Conservation (phyloP, 2,113 vertebrate species). For the Micromys minutus region DNA sequence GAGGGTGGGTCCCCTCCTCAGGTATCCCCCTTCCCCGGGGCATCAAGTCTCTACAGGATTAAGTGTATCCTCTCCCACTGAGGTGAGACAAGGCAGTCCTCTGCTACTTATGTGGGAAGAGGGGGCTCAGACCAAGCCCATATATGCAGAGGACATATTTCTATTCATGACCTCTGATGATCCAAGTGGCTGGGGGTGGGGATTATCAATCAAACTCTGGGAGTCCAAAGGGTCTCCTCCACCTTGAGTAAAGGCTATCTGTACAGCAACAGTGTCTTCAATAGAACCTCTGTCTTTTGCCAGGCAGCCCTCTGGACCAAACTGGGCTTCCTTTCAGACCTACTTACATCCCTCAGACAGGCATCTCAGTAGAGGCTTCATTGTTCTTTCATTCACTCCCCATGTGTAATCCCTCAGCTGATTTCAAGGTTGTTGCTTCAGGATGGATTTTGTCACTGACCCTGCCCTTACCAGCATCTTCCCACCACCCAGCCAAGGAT, state of each 20-base stretch:
- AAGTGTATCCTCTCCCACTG: too few species aligned
- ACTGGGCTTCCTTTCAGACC: not conserved
- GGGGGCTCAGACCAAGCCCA: too few species aligned
- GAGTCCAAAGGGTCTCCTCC: not conserved
- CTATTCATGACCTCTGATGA: not conserved
- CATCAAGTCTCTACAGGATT: too few species aligned
- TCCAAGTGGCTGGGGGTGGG: not conserved
- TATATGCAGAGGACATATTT: not conserved
- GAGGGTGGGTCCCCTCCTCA: too few species aligned
- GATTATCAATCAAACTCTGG: not conserved
- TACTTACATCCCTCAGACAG: not conserved
- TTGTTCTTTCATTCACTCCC: not conserved
- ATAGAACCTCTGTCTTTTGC: not conserved
- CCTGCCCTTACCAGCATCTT: not conserved
- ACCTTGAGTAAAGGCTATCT: not conserved
- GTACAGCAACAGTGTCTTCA: not conserved
- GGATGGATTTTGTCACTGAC: not conserved
- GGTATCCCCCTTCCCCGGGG: too few species aligned
- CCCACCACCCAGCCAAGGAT: not conserved
- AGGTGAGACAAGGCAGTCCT: too few species aligned
- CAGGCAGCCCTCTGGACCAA: not conserved
- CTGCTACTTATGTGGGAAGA: too few species aligned
- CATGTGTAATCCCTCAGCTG: not conserved
- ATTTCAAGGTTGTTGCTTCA: not conserved
- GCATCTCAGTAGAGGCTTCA: not conserved